Base-by-base conservation (phyloP, 2,888 invertebrate species). In the Cordilura impudica region DNA sequence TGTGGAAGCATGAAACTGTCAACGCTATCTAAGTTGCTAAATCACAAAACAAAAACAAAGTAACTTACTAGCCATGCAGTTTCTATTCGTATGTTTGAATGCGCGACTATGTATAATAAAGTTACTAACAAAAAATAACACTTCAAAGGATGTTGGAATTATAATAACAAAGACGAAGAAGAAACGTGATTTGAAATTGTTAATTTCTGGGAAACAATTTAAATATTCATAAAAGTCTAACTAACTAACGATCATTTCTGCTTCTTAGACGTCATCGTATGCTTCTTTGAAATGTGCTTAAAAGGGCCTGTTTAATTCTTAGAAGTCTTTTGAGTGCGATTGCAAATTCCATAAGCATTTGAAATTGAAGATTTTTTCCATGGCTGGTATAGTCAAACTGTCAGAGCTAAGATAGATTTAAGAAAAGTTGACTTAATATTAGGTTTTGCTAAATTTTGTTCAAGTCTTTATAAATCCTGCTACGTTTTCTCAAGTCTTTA, bases 181-280 rank as follows among this genome's bases (percentile, higher is more conserved):
- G 12, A 39, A 78, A 78, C 78, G 74, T 74, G 74, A 74, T 78
- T 71, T 65, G 78, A 74, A 78, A 74, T 78, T 71, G 70, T 71
- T 78, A 78, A 78, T 78, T 78, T 70, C 66, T 74, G 78, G 74
- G 74, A 78, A 78, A 70, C 53, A 60, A 71, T 74, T 78, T 78
- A 74, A 74, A 71, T 78, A 78, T 78, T 78, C 78, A 78, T 74
- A 74, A 60, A 78, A 65, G 47, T 60, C 21, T 21, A 51, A 63
- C 53, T 21, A 69, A 66, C 58, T 54, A 63, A 78, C 69, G 60
- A 70, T 65, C 47, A 72, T 67, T 51, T 63, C 31, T 35, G 19
- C 49, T 63, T 35, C 26, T 53, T 23, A 26, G 4, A 8, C 19
- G 23, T 29, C 18, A 35, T 45, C 19, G 31, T 26, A 5, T 12